Evolutionary conservation across 2,888 invertebrate species (phyloP), one percentile per base, ranked within the genome.

Genomic region (Sicus ferrugineus): DNA sequence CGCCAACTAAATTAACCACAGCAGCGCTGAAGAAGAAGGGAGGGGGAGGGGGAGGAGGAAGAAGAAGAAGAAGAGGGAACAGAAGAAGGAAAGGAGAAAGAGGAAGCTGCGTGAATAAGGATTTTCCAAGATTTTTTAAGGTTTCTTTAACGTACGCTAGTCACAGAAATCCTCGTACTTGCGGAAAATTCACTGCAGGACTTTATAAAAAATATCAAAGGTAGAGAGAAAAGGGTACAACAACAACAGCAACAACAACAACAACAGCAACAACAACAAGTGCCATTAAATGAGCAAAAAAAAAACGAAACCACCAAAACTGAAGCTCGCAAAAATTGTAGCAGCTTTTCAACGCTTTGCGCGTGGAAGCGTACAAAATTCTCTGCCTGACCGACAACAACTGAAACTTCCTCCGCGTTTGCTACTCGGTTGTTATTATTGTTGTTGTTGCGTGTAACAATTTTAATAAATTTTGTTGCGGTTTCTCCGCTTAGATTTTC

Each of bases 361-460:
- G 63, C 50, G 63, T 62, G 63, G 63, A 63, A 63, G 50, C 50
- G 19, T 50, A 30, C 31, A 30, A 64, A 64, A 64, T 50, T 5
- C 52, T 26, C 31, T 50, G 30, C 21, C 64, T 50, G 64, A 50
- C 42, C 61, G 26, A 46, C 61, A 26, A 16, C 23, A 21, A 46
- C 23, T 42, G 42, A 61, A 61, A 42, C 28, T 42, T 61, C 56
- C 7, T 42, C 42, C 1, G 38, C 38, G 11, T 6, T 38, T 38
- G 6, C 38, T 38, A 11, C 38, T 6, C 16, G 16, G 42, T 42
- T 42, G 42, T 42, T 16, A 9, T 42, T 42, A n/a, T 42, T 42
- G 42, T 42, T 42, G 42, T 9, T 42, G 42, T 3, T 42, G 42
- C 16, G 14, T 42, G 5, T 42, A 4, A 7, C n/a, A 4, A 3